Evolutionary conservation across 2,888 invertebrate genomes (phyloP), one percentile per base, ranked within the genome.

Genomic region (Melipona bicolor): DNA sequence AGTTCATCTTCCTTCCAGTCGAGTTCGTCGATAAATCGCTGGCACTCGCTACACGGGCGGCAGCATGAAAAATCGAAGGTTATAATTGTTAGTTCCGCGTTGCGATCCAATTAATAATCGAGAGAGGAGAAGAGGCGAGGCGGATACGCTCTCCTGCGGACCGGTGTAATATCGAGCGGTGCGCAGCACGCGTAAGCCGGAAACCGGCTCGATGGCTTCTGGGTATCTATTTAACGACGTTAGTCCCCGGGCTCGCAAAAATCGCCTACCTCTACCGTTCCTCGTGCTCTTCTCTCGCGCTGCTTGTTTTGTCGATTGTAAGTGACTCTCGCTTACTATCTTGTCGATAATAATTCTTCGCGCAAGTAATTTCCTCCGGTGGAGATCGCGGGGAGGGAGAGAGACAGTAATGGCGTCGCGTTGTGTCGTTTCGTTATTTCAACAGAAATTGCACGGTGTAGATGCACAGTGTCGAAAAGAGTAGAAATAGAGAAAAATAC

Each of bases 201-300:
- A 88, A 88, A 88, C 88, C 87, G 78, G 88, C 88, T 87, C 80
- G 88, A 88, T 88, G 75, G 88, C 88, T 88, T 79, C 88, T 81
- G 88, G 88, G 83, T 87, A 87, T 87, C 82, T 67, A 74, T 88
- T 85, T 88, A 88, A 88, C 73, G 85, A 83, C 56, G 81, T 72
- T 83, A 74, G 83, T 61, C 56, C 21, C 32, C 32, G 11, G 77
- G 74, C 71, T 82, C 6, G 56, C 75, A 85, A 87, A 87, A 87
- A 83, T 85, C 43, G 56, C 64, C 43, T 43, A 9, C 43, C 24
- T 43, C 64, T 75, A 78, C 81, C 87, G 81, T 68, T 50, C 50
- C 24, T 77, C 74, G 61, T 36, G 17, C 1, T 9, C 32, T 0
- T 32, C n/a, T n/a, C 4, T 65, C 64, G 13, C 32, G 32, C 3